These are phyloP conservation scores for Drosophila subpulchrella DNA, from an alignment of 1,140 invertebrate genomes.

Conservation along the genomic window DNA sequence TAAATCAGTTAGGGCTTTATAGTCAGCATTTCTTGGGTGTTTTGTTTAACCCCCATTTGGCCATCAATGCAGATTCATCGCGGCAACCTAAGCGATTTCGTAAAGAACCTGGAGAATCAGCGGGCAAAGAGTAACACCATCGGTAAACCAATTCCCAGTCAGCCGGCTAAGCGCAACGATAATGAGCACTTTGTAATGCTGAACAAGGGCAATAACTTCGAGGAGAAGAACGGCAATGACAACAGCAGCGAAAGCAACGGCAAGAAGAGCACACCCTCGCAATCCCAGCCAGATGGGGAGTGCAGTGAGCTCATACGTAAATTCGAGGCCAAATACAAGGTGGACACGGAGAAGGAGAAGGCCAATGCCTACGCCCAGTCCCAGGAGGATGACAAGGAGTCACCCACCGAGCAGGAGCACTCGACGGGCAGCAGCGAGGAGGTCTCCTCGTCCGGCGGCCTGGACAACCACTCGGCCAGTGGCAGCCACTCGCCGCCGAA, in stretches of 20 bases:
- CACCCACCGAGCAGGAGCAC: slow-evolving; percentile 72
- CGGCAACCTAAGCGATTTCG: slow-evolving; percentile 82
- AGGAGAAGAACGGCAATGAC: slow-evolving; percentile 72
- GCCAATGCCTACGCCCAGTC: slow-evolving; percentile 11
- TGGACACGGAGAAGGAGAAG: slow-evolving; percentile 77
- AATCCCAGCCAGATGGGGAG: slow-evolving; percentile 40
- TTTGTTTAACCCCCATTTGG: slow-evolving; percentile 11
- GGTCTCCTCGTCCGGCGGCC: slow-evolving; percentile 56
- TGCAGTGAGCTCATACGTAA: slow-evolving; percentile 74
- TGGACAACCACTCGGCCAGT: slow-evolving; percentile 65
- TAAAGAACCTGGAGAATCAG: slow-evolving; percentile 84
- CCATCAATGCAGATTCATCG: slow-evolving; percentile 70
- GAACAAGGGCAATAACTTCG: slow-evolving; percentile 66
- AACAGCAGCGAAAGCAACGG: slow-evolving; percentile 50
- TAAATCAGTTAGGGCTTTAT: not conserved
- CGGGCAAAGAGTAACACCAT: slow-evolving; percentile 55
- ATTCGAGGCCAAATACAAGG: slow-evolving; percentile 82
- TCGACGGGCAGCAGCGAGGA: slow-evolving; percentile 79
- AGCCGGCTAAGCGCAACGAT: slow-evolving; percentile 56
- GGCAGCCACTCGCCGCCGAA: slow-evolving; percentile 87
- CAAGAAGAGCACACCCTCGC: slow-evolving; percentile 20
- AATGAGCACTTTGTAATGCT: slow-evolving; percentile 69
- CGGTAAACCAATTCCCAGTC: slow-evolving; percentile 4
- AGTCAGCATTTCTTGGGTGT: not conserved
- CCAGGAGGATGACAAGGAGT: slow-evolving; percentile 70